These are phyloP conservation scores for Falco concolor DNA, from an alignment of 2,797 vertebrate genomes.

Conservation along the genomic window DNA sequence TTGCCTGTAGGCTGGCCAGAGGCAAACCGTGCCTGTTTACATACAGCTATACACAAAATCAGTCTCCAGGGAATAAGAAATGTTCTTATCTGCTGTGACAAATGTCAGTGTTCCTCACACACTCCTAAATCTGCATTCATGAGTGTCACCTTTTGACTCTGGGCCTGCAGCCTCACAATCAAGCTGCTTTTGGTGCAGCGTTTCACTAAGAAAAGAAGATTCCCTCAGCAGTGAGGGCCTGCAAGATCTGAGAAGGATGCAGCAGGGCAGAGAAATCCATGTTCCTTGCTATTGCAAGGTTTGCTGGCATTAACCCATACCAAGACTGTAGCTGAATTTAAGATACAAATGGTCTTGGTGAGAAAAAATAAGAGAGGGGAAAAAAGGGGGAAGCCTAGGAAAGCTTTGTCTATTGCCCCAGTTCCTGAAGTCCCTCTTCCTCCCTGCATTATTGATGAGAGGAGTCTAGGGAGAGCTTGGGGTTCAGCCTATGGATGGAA, in stretches of 20 bases:
- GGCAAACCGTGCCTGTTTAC: neutral
- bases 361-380: neutral
- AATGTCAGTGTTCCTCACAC: neutral
- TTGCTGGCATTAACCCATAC: neutral
- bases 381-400: neutral
- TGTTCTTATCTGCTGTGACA: neutral
- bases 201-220: neutral
- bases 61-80: neutral
- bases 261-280: neutral
- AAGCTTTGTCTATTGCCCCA: neutral
- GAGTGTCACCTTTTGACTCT: neutral
- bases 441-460: neutral
- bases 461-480: neutral
- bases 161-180: neutral
- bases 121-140: neutral
- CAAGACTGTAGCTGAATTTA: neutral
- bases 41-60: neutral
- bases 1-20: neutral
- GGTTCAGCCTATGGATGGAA: neutral
- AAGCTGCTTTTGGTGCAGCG: neutral
- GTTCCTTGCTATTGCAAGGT: neutral
- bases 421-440: neutral
- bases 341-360: neutral
- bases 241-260: neutral
- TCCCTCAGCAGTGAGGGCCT: neutral